Base-by-base conservation (phyloP, 2,888 invertebrate genomes). In the Amiota mariae region DNA sequence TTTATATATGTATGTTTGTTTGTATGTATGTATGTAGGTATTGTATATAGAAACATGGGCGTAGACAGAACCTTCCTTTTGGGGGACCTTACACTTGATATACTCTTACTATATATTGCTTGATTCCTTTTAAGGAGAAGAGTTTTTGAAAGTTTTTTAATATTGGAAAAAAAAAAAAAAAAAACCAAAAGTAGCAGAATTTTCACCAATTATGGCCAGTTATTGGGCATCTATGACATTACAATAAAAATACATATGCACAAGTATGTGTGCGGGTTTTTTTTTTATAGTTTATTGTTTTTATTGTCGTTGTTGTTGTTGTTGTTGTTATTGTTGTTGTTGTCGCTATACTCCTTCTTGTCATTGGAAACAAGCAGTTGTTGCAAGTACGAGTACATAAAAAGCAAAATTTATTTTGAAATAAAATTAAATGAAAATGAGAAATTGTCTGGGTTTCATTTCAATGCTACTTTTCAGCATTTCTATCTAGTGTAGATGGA, bases 391-490 rank as follows among this genome's bases (percentile, higher is more conserved):
- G 1, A 54, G 36, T 49, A 12, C 71, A 68, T 70, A 15, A 24
- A 75, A 75, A 72, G 56, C 54, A 51, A 72, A 73, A 74, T 77
- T 73, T 77, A 75, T 77, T 72, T 66, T 75, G 51, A 54, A 73
- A 73, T 70, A 72, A 73, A 72, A 72, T 73, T 71, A 73, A 75
- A 72, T 67, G 54, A 49, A 70, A 70, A 68, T 51, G 56, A 57
- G 54, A 72, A 72, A 72, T 64, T 72, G 66, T 72, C 61, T 72
- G 56, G 67, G 67, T 24, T 68, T 68, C 18, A 11, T 68, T 66
- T 68, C 20, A 68, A 36, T 68, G 20, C 54, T 20, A n/a, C 18
- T 66, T 68, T n/a, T 15, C 0, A 6, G 36, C 15, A 0, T 12
- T 36, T 63, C 36, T 36, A 36, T 36, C 36, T 36, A 36, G 8